phyloP scores from a whole-genome alignment of 2,113 vertebrate genomes.

The Proterorhinus semilunaris region DNA sequence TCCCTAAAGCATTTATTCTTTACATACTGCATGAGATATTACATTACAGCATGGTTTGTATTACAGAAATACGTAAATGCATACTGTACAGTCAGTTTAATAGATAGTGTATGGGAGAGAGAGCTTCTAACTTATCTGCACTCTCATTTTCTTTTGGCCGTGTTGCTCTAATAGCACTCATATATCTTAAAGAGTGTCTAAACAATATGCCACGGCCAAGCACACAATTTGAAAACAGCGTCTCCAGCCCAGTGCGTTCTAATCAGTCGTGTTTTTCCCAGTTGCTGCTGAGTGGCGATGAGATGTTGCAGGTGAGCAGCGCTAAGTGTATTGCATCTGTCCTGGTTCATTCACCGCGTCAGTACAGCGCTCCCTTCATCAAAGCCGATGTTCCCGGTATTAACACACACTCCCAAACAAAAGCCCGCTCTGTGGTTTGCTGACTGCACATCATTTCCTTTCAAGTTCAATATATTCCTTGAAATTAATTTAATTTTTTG shows the following conservation, averaged over 20 bases:
- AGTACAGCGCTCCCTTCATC: slow-evolving; percentile 84
- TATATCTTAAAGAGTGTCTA: slow-evolving; percentile 4
- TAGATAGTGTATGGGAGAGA: neutral
- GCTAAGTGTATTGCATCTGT: slow-evolving; percentile 85
- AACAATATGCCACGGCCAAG: slow-evolving; percentile 9
- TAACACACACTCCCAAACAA: slow-evolving; percentile 23
- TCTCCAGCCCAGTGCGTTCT: slow-evolving; percentile 3
- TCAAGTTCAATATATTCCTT: slow-evolving; percentile 1
- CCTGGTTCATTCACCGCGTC: slow-evolving; percentile 83
- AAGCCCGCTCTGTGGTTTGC: slow-evolving; percentile 13
- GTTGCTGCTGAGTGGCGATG: slow-evolving; percentile 89
- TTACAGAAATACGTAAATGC: neutral
- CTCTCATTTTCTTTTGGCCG: neutral
- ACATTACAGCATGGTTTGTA: neutral
- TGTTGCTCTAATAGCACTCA: neutral
- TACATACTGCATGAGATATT: neutral
- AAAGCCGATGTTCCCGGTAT: slow-evolving; percentile 89
- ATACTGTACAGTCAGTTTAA: neutral
- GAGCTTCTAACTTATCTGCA: slow-evolving; percentile 2
- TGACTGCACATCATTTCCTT: neutral
- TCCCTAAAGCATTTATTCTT: too few species aligned
- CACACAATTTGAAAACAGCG: neutral
- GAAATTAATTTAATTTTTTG: neutral
- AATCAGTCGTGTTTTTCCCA: slow-evolving; percentile 56
- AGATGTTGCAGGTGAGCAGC: slow-evolving; percentile 85